Percentiles rank a stretch among this genome's conserved stretches.
Conservation (phyloP, 2,888 invertebrate species). For the Platycheirus albimanus region DNA sequence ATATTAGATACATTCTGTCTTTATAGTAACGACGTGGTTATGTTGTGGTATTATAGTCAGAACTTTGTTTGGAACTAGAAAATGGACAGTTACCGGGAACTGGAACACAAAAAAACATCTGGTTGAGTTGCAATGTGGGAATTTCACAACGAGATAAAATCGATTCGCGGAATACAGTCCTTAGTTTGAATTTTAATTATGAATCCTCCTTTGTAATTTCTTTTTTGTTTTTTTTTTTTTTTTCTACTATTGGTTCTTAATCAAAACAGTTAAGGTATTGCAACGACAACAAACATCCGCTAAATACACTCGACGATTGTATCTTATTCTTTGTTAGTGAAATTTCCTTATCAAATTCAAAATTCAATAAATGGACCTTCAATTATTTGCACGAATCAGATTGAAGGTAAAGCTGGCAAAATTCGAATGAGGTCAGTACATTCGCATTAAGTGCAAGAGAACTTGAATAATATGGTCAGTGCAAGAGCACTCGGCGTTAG, state of each 20-base stretch:
- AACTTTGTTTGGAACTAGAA: not conserved
- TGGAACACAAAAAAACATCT: conserved; percentile 10
- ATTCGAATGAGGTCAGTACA: not conserved
- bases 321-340: not conserved
- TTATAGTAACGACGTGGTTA: not conserved
- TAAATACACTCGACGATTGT: not conserved
- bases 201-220: no score
- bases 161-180: not conserved
- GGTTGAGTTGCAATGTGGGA: not conserved
- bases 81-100: conserved; percentile 11
- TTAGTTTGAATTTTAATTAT: not conserved
- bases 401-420: not conserved
- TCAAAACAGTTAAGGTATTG: not conserved
- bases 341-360: conserved; percentile 4
- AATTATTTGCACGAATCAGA: not conserved
- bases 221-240: no score
- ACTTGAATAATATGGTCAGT: not conserved
- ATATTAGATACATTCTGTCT: not conserved
- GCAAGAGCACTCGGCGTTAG: not conserved
- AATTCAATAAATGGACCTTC: conserved; percentile 5
- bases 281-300: not conserved
- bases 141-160: not conserved
- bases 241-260: no score
- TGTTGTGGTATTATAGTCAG: not conserved
- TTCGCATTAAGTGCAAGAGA: not conserved